Evolutionary conservation across 2,888 invertebrate genomes (phyloP).

Genomic region (Drosophila tanythrix): DNA sequence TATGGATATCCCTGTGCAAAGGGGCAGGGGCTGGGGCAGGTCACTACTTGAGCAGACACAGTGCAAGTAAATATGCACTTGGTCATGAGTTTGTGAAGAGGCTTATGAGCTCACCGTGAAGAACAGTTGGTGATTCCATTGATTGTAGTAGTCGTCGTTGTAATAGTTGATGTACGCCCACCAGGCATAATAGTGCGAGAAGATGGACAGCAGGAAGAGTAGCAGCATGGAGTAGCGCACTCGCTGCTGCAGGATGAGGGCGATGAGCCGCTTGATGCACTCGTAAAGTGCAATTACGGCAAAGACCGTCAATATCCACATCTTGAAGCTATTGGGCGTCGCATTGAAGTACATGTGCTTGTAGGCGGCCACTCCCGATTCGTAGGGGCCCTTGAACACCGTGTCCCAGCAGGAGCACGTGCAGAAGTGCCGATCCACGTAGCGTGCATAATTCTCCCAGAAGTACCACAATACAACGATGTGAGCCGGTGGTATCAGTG

Average conservation of each 20-base stretch:
- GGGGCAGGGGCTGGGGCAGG: neutral
- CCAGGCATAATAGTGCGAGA: conserved; percentile 90
- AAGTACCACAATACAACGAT: conserved; percentile 88
- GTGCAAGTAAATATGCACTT: conserved; percentile 8
- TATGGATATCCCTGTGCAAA: conserved; percentile 47
- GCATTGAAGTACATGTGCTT: conserved; percentile 91
- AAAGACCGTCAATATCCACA: conserved; percentile 88
- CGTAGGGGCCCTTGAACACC: conserved; percentile 90
- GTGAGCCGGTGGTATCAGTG: conserved; percentile 88
- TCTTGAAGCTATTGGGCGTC: conserved; percentile 88
- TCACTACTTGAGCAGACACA: conserved; percentile 27
- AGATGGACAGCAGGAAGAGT: conserved; percentile 87
- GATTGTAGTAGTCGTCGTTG: conserved; percentile 89
- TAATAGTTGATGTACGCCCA: conserved; percentile 90
- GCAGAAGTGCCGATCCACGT: conserved; percentile 88
- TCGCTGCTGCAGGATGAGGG: conserved; percentile 86
- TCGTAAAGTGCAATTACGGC: conserved; percentile 88
- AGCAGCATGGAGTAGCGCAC: conserved; percentile 88
- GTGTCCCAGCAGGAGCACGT: conserved; percentile 92
- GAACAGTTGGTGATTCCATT: conserved; percentile 89
- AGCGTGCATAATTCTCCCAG: conserved; percentile 89
- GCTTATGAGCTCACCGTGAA: conserved; percentile 85
- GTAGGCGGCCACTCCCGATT: conserved; percentile 89
- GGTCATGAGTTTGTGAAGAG: conserved; percentile 20
- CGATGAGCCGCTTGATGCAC: conserved; percentile 86